phyloP scores from a whole-genome alignment of 2,113 vertebrate species.

The Rhea pennata region DNA sequence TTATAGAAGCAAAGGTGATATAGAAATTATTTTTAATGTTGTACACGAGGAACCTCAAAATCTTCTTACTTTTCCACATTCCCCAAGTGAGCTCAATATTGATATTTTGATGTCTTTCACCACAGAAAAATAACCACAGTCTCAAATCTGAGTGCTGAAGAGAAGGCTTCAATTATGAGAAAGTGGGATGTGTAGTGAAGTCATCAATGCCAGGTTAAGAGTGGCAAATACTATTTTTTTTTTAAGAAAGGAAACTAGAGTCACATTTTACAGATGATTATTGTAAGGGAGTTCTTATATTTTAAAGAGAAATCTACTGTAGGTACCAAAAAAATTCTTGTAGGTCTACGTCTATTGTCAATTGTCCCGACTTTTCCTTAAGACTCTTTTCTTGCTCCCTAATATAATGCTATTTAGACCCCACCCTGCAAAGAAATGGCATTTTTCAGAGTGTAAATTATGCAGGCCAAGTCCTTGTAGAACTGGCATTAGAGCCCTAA shows the following conservation, averaged over 20 bases:
- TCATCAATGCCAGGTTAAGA: background rate
- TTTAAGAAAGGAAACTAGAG: background rate
- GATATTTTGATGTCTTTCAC: background rate
- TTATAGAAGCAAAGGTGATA: background rate
- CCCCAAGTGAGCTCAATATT: background rate
- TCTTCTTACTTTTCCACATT: constrained; percentile 1
- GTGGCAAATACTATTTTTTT: background rate
- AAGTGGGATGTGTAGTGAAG: background rate
- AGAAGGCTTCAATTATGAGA: background rate
- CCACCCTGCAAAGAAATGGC: background rate
- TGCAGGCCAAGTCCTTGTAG: background rate
- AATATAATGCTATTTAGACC: background rate
- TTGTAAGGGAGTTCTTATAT: background rate
- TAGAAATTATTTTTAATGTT: constrained; percentile 14
- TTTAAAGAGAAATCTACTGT: background rate
- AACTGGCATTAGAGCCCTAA: background rate
- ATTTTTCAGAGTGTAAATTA: background rate
- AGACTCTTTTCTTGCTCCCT: background rate
- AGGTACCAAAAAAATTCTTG: background rate
- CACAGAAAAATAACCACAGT: background rate
- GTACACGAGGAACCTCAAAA: background rate
- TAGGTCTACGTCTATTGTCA: background rate
- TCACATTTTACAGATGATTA: background rate
- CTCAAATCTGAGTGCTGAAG: background rate
- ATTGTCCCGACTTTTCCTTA: background rate